Evolutionary conservation across 2,888 invertebrate species (phyloP), one percentile per base, ranked within the genome.

Genomic region (Metopia argyrocephala): DNA sequence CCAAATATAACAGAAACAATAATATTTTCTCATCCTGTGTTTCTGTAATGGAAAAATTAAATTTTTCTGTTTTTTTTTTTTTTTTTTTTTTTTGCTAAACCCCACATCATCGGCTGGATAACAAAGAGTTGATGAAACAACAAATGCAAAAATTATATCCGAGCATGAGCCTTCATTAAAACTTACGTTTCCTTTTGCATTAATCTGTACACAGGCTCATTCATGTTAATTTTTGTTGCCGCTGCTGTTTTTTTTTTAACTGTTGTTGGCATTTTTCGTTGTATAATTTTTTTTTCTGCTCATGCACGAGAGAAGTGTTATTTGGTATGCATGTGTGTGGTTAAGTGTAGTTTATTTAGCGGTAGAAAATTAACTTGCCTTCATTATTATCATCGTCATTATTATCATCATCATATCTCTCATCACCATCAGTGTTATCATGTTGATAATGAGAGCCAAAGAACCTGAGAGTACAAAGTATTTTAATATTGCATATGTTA

Each of bases 331-430:
- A 31, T 27, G 78, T 69, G 73, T 88, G 87, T 85, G 87, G 87
- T 87, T 85, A 87, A 79, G 62, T 68, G 86, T 86, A 86, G 88
- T 87, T 87, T 87, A 88, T 87, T 87, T 87, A 87, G 88, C 87
- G 87, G 86, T 87, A 85, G 85, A 86, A 87, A 87, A 87, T 87
- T 88, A 87, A 88, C 88, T 87, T 82, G 69, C 79, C 71, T 70
- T 76, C 80, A 80, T 71, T 69, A 61, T 28, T 59, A 75, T 23
- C 23, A 38, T 25, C 59, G n/a, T 50, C 54, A 54, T 61, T 45
- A 9, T 18, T 52, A 65, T 46, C 46, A 25, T 48, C 71, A 66
- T 65, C 20, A 70, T 23, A 31, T 56, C 2, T 3, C 7, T 31
- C 12, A 31, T 12, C 12, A 31, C 1, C 31, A 31, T 6, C 5